Percentiles rank a stretch among this genome's conserved stretches.
These are phyloP conservation scores for Zhuqinia jingwanae DNA, from an alignment of 2,888 invertebrate species.

Conservation along the genomic window DNA sequence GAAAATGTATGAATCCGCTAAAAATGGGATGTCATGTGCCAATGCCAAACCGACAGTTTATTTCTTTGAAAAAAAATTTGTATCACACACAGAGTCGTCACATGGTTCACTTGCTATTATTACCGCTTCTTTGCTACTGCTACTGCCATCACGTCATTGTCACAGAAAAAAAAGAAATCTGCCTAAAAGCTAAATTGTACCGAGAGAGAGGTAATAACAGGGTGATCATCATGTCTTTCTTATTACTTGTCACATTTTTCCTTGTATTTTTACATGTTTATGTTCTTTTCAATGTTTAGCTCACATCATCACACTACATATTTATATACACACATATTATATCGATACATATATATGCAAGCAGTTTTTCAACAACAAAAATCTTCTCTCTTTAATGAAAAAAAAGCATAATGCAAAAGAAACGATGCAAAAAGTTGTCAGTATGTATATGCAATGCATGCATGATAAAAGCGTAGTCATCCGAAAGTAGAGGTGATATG, in stretches of 20 bases:
- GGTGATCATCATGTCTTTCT: slow-evolving; percentile 44
- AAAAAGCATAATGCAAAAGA: not conserved
- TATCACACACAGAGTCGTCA: not conserved
- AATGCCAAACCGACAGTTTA: slow-evolving; percentile 28
- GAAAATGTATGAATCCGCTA: slow-evolving; percentile 14
- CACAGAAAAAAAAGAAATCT: slow-evolving; percentile 36
- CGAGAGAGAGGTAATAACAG: slow-evolving; percentile 24
- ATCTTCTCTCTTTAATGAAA: not conserved
- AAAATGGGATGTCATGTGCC: slow-evolving; percentile 33
- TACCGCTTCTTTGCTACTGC: too few relatives aligned
- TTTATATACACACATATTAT: not conserved
- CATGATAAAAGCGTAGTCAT: not conserved
- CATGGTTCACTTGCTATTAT: slow-evolving; percentile 22
- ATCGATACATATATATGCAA: not conserved
- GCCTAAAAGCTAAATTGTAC: slow-evolving; percentile 38
- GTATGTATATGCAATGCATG: not conserved
- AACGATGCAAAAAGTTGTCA: not conserved
- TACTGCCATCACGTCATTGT: not conserved
- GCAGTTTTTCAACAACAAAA: not conserved
- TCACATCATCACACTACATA: not conserved
- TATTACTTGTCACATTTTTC: slow-evolving; percentile 47
- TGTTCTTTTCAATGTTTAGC: too few relatives aligned
- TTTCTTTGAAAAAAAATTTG: not conserved
- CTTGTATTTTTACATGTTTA: not conserved
- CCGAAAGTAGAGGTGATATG: too few relatives aligned